Percentiles rank a stretch among this genome's conserved stretches.
Conservation (phyloP, 2,113 vertebrate species). For the Cepphus grylle region DNA sequence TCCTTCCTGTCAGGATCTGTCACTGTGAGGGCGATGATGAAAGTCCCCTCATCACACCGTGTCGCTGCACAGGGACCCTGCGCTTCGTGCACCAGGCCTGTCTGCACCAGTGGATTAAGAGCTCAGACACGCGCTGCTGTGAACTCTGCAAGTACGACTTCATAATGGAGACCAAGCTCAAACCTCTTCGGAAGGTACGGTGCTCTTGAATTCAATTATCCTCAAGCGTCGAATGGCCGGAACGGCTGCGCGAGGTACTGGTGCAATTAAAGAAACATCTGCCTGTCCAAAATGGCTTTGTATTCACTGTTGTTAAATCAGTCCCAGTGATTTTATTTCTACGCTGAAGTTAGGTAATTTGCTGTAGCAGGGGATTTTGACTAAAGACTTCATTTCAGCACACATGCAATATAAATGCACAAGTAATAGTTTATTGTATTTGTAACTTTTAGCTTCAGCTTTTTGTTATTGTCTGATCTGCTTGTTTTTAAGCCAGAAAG, state of each 20-base stretch:
- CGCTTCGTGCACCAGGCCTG: slow-evolving; percentile 94
- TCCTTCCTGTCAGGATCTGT: slow-evolving; percentile 87
- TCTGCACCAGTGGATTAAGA: slow-evolving; percentile 99
- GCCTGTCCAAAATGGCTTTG: neutral
- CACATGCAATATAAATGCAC: neutral
- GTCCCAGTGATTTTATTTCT: neutral
- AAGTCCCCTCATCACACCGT: slow-evolving; percentile 91
- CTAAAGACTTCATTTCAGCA: neutral
- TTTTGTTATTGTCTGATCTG: neutral
- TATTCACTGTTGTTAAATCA: neutral
- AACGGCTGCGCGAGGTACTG: neutral
- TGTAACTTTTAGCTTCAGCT: neutral
- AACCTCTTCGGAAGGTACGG: slow-evolving; percentile 89
- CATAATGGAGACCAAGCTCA: slow-evolving; percentile 96
- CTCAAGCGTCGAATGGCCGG: neutral
- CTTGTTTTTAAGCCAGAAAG: neutral
- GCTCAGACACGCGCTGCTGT: slow-evolving; percentile 94
- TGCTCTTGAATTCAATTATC: neutral
- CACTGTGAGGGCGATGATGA: slow-evolving; percentile 98
- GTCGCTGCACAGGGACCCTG: slow-evolving; percentile 91
- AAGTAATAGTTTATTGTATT: neutral
- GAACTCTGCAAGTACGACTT: slow-evolving; percentile 99
- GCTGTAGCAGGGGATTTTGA: neutral
- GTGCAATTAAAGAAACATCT: neutral
- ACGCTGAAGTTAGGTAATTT: neutral